Evolutionary conservation across 2,888 invertebrate genomes (phyloP).

Genomic region (Drosophila aldrichi): DNA sequence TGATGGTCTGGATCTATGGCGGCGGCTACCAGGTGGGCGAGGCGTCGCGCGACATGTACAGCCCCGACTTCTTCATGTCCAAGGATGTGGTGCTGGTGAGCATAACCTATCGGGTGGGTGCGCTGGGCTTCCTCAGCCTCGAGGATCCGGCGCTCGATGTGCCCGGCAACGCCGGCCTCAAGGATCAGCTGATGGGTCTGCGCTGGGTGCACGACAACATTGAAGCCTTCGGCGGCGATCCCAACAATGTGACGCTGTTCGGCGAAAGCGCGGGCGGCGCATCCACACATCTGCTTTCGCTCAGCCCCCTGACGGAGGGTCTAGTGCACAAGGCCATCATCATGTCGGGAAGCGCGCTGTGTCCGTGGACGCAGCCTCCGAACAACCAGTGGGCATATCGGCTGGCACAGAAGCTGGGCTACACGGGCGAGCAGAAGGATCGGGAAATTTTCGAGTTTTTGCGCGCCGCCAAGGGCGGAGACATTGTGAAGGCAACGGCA

Average conservation of each 20-base stretch:
- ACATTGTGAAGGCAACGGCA: constrained; percentile 77
- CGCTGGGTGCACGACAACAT: constrained; percentile 86
- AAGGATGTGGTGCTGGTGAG: constrained; percentile 86
- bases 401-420: constrained; percentile 81
- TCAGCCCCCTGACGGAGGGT: constrained; percentile 85
- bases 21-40: constrained; percentile 86
- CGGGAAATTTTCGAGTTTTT: constrained; percentile 82
- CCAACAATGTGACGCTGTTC: constrained; percentile 86
- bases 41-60: constrained; percentile 84
- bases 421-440: constrained; percentile 79
- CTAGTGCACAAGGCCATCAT: constrained; percentile 82
- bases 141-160: constrained; percentile 85
- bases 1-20: constrained; percentile 86
- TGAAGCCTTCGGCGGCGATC: constrained; percentile 86
- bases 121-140: constrained; percentile 86
- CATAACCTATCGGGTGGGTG: constrained; percentile 86
- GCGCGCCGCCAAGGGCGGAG: constrained; percentile 60
- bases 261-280: constrained; percentile 87
- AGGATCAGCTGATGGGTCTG: constrained; percentile 86
- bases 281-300: constrained; percentile 85
- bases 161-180: constrained; percentile 87
- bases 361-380: constrained; percentile 80
- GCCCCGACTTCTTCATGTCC: constrained; percentile 86
- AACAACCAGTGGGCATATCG: constrained; percentile 74
- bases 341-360: constrained; percentile 83